Base-by-base conservation (phyloP, 2,797 vertebrate genomes). In the Eulemur albifrons region DNA sequence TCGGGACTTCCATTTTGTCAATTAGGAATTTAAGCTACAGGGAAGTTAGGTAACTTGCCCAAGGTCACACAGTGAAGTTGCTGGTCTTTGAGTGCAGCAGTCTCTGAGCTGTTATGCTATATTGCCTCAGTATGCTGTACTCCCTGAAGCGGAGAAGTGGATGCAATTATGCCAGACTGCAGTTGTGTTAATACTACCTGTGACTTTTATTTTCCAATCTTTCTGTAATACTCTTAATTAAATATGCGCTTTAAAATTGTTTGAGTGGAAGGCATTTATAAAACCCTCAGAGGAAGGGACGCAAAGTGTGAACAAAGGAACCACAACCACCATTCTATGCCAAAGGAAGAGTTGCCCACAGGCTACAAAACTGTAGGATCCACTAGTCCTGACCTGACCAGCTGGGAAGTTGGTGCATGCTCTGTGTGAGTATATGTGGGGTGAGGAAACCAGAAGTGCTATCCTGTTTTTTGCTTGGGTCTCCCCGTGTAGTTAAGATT, bases 141-240 rank as follows among this genome's bases (percentile, higher is more conserved):
- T 91, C 54, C 32, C 43, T 45, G 72, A 85, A 72, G 70, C 32
- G 63, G 20, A 91, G 32, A 81, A 57, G 13, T 4, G 15, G n/a
- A 57, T 85, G 27, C 6, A 54, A 30, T 45, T 96, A 32, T 82
- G 30, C 45, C 40, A 76, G 7, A 14, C 5, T 63, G 20, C n/a
- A 43, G 21, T 48, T 80, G 43, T 79, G 21, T 63, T 76, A 57
- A 59, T 63, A 45, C 7, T 40, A 25, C 38, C 38, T 21, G n/a
- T 96, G 52, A 35, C 77, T 63, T 90, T 65, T 70, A 40, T 9
- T 67, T 88, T 79, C 82, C 17, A 70, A 6, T 27, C 15, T 52
- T 85, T 48, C 69, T 77, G 3, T 82, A 84, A 35, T 75, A 90
- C 43, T 92, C 81, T 43, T 88, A 82, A 77, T 88, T 85, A 88